phyloP scores from a whole-genome alignment of 2,113 vertebrate genomes.

The Gobio gobio region DNA sequence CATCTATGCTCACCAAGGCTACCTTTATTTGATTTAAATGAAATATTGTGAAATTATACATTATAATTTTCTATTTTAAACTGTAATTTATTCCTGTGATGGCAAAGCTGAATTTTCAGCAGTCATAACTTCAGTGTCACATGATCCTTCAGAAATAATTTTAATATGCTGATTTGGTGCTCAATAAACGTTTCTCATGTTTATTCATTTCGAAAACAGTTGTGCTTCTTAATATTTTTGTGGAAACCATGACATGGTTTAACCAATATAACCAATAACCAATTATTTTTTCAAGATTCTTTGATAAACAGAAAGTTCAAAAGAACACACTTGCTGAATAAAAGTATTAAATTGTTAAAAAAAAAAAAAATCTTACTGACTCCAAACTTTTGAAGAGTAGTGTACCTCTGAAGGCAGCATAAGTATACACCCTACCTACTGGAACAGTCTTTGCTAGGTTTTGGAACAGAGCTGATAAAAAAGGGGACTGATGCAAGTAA shows the following conservation, averaged over 20 bases:
- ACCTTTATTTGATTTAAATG: too few relatives aligned
- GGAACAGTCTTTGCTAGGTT: background rate
- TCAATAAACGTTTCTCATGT: too few relatives aligned
- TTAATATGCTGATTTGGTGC: background rate
- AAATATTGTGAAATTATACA: too few relatives aligned
- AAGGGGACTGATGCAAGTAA: background rate
- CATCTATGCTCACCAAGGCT: too few relatives aligned
- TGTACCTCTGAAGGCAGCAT: background rate
- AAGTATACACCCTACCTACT: background rate
- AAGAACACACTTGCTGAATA: background rate
- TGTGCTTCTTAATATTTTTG: too few relatives aligned
- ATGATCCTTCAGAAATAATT: background rate
- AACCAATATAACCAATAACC: too few relatives aligned
- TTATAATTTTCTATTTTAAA: too few relatives aligned
- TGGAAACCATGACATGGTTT: too few relatives aligned
- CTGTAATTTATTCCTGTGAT: too few relatives aligned
- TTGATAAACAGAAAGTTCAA: background rate
- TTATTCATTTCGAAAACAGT: too few relatives aligned
- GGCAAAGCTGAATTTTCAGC: too few relatives aligned
- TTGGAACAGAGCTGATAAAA: conserved; percentile 13
- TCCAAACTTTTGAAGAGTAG: background rate
- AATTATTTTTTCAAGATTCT: too few relatives aligned
- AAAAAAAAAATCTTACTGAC: background rate
- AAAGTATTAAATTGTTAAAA: background rate
- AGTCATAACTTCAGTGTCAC: background rate